A percentile compares a stretch with the other conserved stretches of the same genome.
Conservation (phyloP, 2,113 vertebrate genomes). For the Ctenomys sociabilis region DNA sequence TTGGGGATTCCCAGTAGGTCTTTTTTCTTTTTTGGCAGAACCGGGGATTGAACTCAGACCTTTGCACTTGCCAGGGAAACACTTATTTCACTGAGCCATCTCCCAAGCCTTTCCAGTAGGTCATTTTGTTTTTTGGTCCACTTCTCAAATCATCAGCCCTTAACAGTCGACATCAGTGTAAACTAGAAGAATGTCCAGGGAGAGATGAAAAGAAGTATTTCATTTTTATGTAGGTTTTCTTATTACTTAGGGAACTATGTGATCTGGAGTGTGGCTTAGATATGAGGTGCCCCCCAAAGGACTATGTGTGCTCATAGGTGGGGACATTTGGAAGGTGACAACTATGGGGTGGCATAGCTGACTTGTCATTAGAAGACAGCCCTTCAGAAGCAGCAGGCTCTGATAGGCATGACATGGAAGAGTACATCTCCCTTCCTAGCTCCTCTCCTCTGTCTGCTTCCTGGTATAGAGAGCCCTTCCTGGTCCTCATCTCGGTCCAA, state of each 20-base stretch:
- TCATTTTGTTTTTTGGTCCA: not conserved
- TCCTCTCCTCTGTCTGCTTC: not conserved
- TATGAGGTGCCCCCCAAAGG: not conserved
- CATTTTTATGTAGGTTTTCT: not conserved
- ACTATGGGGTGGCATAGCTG: not conserved
- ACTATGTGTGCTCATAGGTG: not conserved
- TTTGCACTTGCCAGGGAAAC: no score
- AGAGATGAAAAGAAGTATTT: not conserved
- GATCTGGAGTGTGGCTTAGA: not conserved
- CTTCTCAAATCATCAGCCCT: not conserved
- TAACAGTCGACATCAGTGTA: not conserved
- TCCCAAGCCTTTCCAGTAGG: not conserved
- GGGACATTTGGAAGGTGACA: not conserved
- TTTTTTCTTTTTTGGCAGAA: conserved; percentile 5
- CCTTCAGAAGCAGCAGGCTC: not conserved
- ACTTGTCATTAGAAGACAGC: not conserved
- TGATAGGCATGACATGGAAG: not conserved
- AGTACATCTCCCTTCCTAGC: not conserved
- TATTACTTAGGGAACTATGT: not conserved
- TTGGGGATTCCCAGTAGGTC: not conserved
- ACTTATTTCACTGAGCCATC: no score
- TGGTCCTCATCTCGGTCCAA: no score
- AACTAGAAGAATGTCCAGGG: not conserved
- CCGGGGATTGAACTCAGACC: no score
- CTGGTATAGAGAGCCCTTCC: no score